Conservation (phyloP, 2,113 vertebrate species). For the Glareola pratincola region DNA sequence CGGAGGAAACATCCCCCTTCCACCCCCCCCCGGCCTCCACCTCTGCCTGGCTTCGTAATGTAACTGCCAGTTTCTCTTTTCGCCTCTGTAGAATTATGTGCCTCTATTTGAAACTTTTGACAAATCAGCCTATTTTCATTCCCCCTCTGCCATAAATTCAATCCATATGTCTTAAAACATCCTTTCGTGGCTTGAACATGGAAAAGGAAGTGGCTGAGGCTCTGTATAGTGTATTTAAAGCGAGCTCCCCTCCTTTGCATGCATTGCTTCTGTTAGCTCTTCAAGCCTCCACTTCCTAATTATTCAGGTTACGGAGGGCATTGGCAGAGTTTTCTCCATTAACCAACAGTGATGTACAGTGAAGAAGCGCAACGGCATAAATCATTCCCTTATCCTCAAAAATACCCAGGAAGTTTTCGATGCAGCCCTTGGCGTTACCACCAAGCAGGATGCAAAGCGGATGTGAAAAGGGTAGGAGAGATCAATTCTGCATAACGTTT, state of each 20-base stretch:
- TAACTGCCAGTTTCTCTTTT: conserved; percentile 57
- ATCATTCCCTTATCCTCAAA: conserved; percentile 13
- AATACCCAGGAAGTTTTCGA: conserved; percentile 59
- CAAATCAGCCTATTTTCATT: conserved; percentile 65
- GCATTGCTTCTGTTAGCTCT: not conserved
- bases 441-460: conserved; percentile 1
- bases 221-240: not conserved
- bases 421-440: not conserved
- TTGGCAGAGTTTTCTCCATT: conserved; percentile 31
- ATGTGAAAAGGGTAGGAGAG: not conserved
- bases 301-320: conserved; percentile 47
- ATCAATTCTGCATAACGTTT: not conserved
- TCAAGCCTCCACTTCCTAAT: conserved; percentile 36
- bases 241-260: not conserved
- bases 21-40: no score
- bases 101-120: conserved; percentile 66
- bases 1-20: not conserved
- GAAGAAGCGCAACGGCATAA: conserved; percentile 6
- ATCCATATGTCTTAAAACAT: conserved; percentile 62
- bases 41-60: not conserved
- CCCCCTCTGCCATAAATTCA: conserved; percentile 54
- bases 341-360: conserved; percentile 25
- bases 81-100: conserved; percentile 22
- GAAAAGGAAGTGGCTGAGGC: conserved; percentile 17
- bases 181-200: conserved; percentile 49